Conservation (phyloP, 2,113 vertebrate species). For the Empidonax traillii region DNA sequence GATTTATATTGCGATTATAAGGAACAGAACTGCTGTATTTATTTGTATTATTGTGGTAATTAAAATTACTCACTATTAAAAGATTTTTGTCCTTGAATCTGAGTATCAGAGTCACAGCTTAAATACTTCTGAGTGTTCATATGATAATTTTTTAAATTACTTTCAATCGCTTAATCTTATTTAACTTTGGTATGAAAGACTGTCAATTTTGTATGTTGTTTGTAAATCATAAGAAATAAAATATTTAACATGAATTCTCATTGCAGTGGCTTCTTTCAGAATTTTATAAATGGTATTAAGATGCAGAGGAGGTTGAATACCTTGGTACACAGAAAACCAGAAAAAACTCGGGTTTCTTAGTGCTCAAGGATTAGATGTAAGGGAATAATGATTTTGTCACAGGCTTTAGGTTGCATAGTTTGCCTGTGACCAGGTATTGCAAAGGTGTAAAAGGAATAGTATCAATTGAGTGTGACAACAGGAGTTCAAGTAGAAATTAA, state of each 20-base stretch:
- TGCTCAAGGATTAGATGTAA: neutral
- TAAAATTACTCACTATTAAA: conserved; percentile 23
- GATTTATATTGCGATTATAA: neutral
- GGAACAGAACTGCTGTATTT: conserved; percentile 13
- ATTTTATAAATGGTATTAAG: neutral
- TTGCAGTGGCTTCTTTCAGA: neutral
- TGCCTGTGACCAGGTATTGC: neutral
- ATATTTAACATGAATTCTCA: neutral
- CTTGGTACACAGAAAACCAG: neutral
- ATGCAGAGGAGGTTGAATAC: neutral
- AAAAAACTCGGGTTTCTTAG: neutral
- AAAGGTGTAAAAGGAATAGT: neutral
- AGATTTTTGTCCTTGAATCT: conserved; percentile 44
- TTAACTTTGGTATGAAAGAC: conserved; percentile 29
- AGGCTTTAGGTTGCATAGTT: neutral
- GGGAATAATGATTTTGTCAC: neutral
- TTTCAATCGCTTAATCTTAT: conserved; percentile 35
- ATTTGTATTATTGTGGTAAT: conserved; percentile 33
- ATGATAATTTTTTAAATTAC: neutral
- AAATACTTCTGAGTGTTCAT: conserved; percentile 44
- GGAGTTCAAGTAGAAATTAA: neutral
- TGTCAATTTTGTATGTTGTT: conserved; percentile 47
- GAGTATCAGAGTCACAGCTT: conserved; percentile 15
- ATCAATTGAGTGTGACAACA: neutral
- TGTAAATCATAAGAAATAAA: conserved; percentile 54